These are phyloP conservation scores for Lathamus discolor DNA, from an alignment of 2,113 vertebrate species.

Conservation along the genomic window DNA sequence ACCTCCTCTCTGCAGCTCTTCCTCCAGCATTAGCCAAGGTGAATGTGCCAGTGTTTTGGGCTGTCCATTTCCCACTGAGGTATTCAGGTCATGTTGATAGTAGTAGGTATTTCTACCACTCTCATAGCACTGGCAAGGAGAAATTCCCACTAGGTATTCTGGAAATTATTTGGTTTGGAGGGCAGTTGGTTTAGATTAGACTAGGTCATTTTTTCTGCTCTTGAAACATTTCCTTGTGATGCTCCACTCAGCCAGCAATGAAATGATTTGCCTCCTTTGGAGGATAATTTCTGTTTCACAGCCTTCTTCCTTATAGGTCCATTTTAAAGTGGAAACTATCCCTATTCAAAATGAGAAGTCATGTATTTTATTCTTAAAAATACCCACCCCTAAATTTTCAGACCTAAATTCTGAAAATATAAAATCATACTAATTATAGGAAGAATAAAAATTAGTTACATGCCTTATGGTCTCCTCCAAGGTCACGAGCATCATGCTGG, in stretches of 20 bases:
- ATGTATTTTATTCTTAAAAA: neutral
- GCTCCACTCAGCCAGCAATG: neutral
- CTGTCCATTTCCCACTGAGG: neutral
- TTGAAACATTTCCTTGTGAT: neutral
- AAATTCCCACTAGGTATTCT: neutral
- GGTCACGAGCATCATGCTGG: neutral
- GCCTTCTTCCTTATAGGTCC: neutral
- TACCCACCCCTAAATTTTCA: neutral
- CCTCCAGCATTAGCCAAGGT: neutral
- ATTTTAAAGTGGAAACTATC: neutral
- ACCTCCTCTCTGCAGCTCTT: neutral
- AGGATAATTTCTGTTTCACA: neutral
- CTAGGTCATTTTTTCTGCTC: neutral
- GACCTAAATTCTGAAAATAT: neutral
- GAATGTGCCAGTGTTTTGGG: accelerated
- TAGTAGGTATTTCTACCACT: neutral
- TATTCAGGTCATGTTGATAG: neutral
- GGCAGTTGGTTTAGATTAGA: neutral
- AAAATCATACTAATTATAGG: neutral
- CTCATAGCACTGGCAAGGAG: neutral
- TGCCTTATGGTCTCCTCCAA: neutral
- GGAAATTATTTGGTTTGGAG: neutral
- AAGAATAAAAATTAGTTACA: neutral
- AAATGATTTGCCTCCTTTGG: neutral
- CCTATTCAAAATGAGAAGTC: neutral